These are phyloP conservation scores for Larimichthys polyactis DNA, from an alignment of 2,113 vertebrate species.

Conservation along the genomic window DNA sequence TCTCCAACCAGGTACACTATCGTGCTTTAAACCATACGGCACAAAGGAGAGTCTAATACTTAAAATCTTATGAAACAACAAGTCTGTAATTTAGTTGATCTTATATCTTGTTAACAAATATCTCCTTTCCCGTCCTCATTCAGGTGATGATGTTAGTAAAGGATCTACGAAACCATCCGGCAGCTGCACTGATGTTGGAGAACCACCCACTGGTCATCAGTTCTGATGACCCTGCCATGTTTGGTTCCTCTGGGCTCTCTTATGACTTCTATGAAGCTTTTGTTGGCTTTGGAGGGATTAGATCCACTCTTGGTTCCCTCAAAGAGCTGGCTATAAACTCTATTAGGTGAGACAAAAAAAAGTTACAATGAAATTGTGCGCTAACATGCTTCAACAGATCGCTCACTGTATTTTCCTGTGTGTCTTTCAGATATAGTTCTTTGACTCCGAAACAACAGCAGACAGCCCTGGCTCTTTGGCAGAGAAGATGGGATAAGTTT, in stretches of 20 bases:
- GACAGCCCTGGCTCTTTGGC: slow-evolving; percentile 82
- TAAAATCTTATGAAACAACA: too few relatives aligned
- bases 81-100: background rate
- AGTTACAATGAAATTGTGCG: rapidly evolving
- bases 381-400: background rate
- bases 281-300: slow-evolving; percentile 89
- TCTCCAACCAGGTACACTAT: slow-evolving; percentile 92
- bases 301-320: slow-evolving; percentile 86
- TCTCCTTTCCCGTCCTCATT: background rate
- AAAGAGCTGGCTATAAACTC: slow-evolving; percentile 92
- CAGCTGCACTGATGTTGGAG: slow-evolving; percentile 86
- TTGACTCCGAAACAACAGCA: slow-evolving; percentile 79
- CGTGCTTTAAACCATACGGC: background rate
- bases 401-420: background rate
- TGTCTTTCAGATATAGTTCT: slow-evolving; percentile 88
- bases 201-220: slow-evolving; percentile 91
- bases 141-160: slow-evolving; percentile 90
- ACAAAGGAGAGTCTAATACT: background rate
- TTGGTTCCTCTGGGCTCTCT: slow-evolving; percentile 89
- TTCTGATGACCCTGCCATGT: slow-evolving; percentile 89
- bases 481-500: slow-evolving; percentile 89
- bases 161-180: slow-evolving; percentile 91
- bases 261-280: slow-evolving; percentile 94
- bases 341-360: slow-evolving; percentile 83
- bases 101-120: background rate